Evolutionary conservation across 2,888 invertebrate species (phyloP), one percentile per base, ranked within the genome.

Genomic region (Philereme transversata): DNA sequence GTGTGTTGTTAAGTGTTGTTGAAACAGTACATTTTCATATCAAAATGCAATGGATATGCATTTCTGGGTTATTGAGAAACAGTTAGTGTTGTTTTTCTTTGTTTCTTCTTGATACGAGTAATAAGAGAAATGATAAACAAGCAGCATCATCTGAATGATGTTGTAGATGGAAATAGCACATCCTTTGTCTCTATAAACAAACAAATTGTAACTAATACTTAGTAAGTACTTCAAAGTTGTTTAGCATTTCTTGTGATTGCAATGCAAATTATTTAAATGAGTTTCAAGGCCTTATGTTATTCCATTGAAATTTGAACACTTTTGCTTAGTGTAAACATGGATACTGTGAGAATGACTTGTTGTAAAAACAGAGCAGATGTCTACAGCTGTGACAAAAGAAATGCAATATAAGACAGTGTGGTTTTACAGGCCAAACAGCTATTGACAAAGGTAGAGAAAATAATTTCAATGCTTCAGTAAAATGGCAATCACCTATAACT

Each of bases 121-220:
- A 38, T 38, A 5, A 38, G 10, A 53, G 22, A 53, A 6, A 46
- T 46, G 9, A 53, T 22, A 46, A 38, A 46, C 36, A 53, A 38
- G 46, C 38, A 10, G 45, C 38, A 46, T 45, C 36, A 53, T 53
- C 38, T 22, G 10, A n/a, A 22, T 53, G 10, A 53, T 53, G 45
- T 5, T 46, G 22, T 36, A 4, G 22, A 53, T 33, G 10, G 22
- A 45, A 46, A 45, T 38, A 35, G 11, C 10, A 45, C 11, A 45
- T 46, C 38, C 53, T 53, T 53, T 53, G 53, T 53, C 53, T 46
- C 10, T 6, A 45, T 48, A 33, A 33, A 53, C 22, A 38, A 53
- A 44, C 4, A 47, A 47, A 34, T 5, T 44, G 7, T 44, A 44
- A 4, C 11, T 4, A 44, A 10, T 10, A 11, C 44, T n/a, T 11